Evolutionary conservation across 1,140 invertebrate species (phyloP), one percentile per base, ranked within the genome.

Genomic region (Amphibalanus amphitrite): DNA sequence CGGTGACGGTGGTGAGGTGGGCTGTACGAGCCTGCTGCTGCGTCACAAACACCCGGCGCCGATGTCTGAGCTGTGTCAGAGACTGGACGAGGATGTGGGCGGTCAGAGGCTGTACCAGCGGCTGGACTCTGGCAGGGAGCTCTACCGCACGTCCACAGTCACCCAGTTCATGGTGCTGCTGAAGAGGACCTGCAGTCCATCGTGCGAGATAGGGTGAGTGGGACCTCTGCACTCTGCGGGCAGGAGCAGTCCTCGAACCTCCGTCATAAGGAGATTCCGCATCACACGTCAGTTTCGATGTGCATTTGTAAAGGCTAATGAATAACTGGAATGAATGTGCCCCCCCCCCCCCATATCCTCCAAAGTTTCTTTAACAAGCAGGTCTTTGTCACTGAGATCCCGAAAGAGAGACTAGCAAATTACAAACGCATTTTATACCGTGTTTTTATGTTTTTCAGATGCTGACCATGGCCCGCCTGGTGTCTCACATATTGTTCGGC

Each of bases 91-190:
- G 13, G 47, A 59, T 20, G 47, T 23, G 13, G 47, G 47, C 10
- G 6, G 1, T 59, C 6, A 20, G 47, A 13, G 13, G 47, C 47
- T 59, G 1, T 13, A 59, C 17, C 47, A 59, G 47, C 6, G 47
- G 65, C 65, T 67, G n/a, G 75, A 76, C 30, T 72, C 76, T 68
- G 83, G 84, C 69, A 89, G 87, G 75, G 83, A 87, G 40, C 87
- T 87, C 1, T 92, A 91, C 80, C 88, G 90, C 0, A 92, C 89
- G 0, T 92, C 90, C 73, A 87, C 89, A 23, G 91, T 87, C 81
- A 88, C 88, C 75, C 93, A 97, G 80, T 97, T 97, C 81, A 88
- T 88, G 84, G 91, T 95, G 72, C 82, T 96, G 71, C 84, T 95
- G 71, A 90, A 91, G 75, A 82, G 94, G 71, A 94, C 91, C 0